Evolutionary conservation across 2,113 vertebrate species (phyloP), one percentile per base, ranked within the genome.

Genomic region (Gallinago media): DNA sequence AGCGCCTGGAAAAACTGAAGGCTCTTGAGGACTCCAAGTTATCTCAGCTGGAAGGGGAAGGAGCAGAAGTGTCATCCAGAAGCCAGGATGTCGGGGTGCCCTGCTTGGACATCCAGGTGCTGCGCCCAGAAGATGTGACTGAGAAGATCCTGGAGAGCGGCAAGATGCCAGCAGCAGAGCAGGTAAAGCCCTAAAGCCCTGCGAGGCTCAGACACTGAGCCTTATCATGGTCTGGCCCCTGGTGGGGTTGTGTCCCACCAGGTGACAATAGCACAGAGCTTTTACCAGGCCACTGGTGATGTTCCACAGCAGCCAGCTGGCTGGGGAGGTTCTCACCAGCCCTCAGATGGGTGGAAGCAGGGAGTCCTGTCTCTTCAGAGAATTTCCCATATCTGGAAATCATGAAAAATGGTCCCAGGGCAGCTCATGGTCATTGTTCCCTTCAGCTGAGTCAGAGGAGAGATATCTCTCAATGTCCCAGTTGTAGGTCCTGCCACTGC

Each of bases 141-240:
- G 88, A 36, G 52, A 49, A 77, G 44, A 86, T 99, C 34, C 85
- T 99, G 47, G 88, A 95, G 42, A 97, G 80, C 3, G 54, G 89
- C 55, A 86, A 55, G 49, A 93, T 99, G 68, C 99, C 99, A n/a
- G 17, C 82, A 0, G 52, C 94, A 18, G 97, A 98, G 3, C 76
- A 99, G 98, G 99, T 99, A 95, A 95, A 61, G 49, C 23, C 15
- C 38, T 99, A 95, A 95, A 61, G 49, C 23, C 15, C 38, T 40
- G 5, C 0, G 12, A 46, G 46, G 25, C 20, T 80, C 36, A 4
- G 15, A 3, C 25, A 25, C 46, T 58, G 92, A 90, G 23, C 19
- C 50, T 46, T 61, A 46, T 26, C 0, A 0, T 25, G 31, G 5
- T 21, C 31, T 67, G 65, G 75, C 18, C 17, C 38, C 36, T 27